Evolutionary conservation across 2,113 vertebrate species (phyloP), one percentile per base, ranked within the genome.

Genomic region (Rhadina sibilatrix): DNA sequence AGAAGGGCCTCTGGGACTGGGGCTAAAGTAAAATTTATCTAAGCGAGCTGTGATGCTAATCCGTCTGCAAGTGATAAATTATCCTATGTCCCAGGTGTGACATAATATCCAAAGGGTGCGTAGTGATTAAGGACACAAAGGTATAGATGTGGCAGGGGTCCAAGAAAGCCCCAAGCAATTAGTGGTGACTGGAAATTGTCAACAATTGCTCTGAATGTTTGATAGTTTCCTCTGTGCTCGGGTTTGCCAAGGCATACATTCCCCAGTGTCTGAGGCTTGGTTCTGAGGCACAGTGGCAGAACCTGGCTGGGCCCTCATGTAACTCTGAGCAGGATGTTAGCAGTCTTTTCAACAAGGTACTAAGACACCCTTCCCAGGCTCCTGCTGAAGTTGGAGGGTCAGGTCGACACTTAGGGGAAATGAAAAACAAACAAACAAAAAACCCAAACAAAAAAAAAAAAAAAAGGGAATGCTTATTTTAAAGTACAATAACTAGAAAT

Each of bases 11-110:
- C 68, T 97, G 98, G 97, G 98, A 98, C 91, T 1, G 7, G 94
- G 93, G 97, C 94, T 97, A 97, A 97, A 97, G 90, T 93, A 96
- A 96, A 97, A 96, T 97, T 97, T 97, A 94, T 97, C 96, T 97
- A 97, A 97, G 96, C 28, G 92, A 98, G 89, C 94, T 96, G 93
- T 28, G 35, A 97, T 77, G 79, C 91, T 98, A 97, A 98, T 98
- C 97, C 94, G 96, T 98, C 97, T 98, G 98, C 96, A 97, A 96
- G 95, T 63, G 37, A 97, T 98, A 98, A 98, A 98, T 98, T 97
- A 97, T 97, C 85, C 81, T 42, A 33, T 46, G 81, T 97, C 98
- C 97, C 98, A 98, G 97, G 98, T 98, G 98, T 91, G 94, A 93
- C 89, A 87, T 97, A 96, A 97, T 97, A 96, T 97, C 96, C 97